Conservation (phyloP, 2,113 vertebrate species). For the Otus sunia region DNA sequence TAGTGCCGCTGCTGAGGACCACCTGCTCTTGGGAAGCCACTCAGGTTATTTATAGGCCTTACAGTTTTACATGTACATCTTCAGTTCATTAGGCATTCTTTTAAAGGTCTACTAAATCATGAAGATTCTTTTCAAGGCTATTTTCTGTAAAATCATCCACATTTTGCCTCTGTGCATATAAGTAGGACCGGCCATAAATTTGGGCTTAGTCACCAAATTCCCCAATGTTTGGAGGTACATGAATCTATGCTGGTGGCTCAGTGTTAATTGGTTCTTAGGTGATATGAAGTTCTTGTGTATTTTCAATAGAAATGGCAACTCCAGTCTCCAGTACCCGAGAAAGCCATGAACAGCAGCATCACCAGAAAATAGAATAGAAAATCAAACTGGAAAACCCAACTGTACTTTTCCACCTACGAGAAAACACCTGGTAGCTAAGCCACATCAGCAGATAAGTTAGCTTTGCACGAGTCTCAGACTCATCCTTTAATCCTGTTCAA, state of each 20-base stretch:
- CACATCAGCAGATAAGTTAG: rapidly evolving
- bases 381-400: constrained; percentile 3
- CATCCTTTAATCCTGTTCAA: too few species aligned
- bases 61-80: not conserved
- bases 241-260: constrained; percentile 21
- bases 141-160: not conserved
- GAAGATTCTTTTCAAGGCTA: not conserved
- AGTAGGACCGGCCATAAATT: not conserved
- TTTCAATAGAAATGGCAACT: not conserved
- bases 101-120: not conserved
- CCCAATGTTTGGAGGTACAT: constrained; percentile 60
- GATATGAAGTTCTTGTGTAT: not conserved
- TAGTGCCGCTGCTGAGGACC: not conserved
- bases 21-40: not conserved
- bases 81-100: not conserved
- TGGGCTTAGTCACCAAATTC: not conserved
- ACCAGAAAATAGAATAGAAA: not conserved
- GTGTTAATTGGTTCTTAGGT: not conserved
- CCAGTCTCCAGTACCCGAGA: not conserved
- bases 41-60: not conserved
- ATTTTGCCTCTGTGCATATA: not conserved
- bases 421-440: not conserved
- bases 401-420: not conserved
- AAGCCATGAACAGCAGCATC: not conserved
- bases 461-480: not conserved